phyloP scores from a whole-genome alignment of 2,797 vertebrate genomes.

The Scarus forsteni region DNA sequence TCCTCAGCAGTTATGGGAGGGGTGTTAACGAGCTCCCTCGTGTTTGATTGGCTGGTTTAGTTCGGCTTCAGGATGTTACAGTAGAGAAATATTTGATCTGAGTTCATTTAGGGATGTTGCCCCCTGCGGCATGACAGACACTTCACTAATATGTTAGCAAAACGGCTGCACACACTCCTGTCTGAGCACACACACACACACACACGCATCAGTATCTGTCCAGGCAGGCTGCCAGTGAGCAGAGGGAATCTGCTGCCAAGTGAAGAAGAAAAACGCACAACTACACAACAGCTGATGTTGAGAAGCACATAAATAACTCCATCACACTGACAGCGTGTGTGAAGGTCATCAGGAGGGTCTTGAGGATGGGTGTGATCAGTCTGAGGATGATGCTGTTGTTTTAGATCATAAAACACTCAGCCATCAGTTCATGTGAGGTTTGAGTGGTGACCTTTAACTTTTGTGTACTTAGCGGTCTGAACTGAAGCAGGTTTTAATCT shows the following conservation, averaged over 20 bases:
- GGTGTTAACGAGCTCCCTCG: background rate
- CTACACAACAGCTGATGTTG: slow-evolving; percentile 1
- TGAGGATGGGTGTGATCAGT: background rate
- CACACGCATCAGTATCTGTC: background rate
- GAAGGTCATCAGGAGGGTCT: background rate
- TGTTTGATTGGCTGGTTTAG: background rate
- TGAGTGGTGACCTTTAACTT: no score
- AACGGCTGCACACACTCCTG: background rate
- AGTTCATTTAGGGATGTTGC: background rate
- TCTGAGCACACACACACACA: background rate
- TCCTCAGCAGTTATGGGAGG: background rate
- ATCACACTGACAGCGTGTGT: background rate
- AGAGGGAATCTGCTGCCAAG: background rate
- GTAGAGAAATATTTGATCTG: background rate
- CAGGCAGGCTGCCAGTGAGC: background rate
- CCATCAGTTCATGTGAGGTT: no score
- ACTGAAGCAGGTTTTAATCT: no score
- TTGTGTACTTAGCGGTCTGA: no score
- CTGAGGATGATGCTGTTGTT: background rate
- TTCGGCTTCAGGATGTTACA: background rate
- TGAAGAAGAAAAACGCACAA: background rate
- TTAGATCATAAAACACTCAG: no score
- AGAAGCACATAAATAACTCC: background rate
- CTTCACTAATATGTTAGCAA: background rate
- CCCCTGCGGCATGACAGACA: background rate